Base-by-base conservation (phyloP, 2,113 vertebrate genomes). In the Ardeotis arabs region DNA sequence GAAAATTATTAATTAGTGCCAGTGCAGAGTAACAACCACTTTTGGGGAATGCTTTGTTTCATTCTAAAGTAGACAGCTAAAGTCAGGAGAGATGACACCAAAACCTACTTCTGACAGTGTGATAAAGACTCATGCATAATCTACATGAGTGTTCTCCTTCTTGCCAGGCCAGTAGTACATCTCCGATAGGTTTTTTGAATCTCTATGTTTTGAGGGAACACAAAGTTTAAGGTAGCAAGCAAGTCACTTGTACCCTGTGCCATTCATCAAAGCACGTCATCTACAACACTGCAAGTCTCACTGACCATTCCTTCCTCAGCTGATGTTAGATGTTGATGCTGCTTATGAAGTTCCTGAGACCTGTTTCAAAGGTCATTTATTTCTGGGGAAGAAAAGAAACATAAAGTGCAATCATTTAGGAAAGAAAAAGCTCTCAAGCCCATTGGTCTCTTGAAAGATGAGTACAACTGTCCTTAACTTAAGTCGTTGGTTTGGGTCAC, bases 241-340 rank as follows among this genome's bases (percentile, higher is more conserved):
- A 76, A 69, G 29, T 56, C 64, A 12, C 47, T 67, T 67, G 31
- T 66, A 39, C 9, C 33, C 12, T 20, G 22, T 63, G 37, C 17
- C 35, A n/a, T 62, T 68, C 29, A 77, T 23, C 52, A 68, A 53
- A 88, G 25, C 14, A 37, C 29, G 35, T 17, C 39, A 60, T 21
- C 29, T n/a, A 18, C 50, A 27, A 3, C 12, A 50, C 24, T 27
- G 25, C 7, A n/a, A 56, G 35, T 41, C 28, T 56, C 72, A 55
- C 59, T 66, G 70, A 14, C 15, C 29, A 29, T 64, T 63, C 20
- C 37, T 70, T 66, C 96, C 97, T 52, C 95, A 97, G 28, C 86
- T 98, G 20, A 93, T 97, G 90, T 96, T 95, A 53, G 97, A 96
- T 7, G 93, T 95, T 81, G 95, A 97, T 88, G 96, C 96, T 62